A percentile compares a stretch with the other conserved stretches of the same genome.
Conservation (phyloP, 2,113 vertebrate species). For the Promerops cafer region DNA sequence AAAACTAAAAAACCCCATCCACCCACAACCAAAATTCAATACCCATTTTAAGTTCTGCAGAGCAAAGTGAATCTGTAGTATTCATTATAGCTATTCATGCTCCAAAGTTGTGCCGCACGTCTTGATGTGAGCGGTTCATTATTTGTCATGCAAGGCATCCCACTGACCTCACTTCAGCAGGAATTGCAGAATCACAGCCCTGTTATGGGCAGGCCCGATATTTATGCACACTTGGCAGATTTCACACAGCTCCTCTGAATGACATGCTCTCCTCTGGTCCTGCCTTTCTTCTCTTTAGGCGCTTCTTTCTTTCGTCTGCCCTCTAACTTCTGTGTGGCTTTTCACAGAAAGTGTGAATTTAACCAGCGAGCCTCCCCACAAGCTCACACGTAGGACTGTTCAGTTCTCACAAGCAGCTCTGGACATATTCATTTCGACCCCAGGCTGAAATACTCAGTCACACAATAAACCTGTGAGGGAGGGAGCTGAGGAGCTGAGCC, state of each 20-base stretch:
- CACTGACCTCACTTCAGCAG: neutral
- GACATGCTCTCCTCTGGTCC: neutral
- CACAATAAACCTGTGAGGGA: neutral
- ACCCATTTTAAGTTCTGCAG: neutral
- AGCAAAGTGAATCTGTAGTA: neutral
- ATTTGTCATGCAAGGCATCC: neutral
- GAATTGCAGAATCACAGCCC: neutral
- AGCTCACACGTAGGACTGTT: neutral
- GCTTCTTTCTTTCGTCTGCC: neutral
- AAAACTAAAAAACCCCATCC: neutral
- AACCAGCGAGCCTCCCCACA: neutral
- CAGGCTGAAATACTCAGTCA: neutral
- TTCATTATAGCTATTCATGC: neutral
- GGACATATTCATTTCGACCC: neutral
- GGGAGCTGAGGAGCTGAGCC: neutral
- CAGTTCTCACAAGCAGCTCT: neutral
- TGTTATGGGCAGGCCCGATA: neutral
- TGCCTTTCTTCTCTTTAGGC: neutral
- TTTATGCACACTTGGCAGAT: conserved; percentile 24
- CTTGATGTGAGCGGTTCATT: neutral
- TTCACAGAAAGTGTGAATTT: neutral
- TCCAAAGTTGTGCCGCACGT: neutral
- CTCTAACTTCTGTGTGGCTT: neutral
- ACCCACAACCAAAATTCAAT: neutral
- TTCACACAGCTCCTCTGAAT: neutral